Percentiles rank a stretch among this genome's conserved stretches.
These are phyloP conservation scores for Pheucticus melanocephalus DNA, from an alignment of 2,113 vertebrate genomes.

Conservation along the genomic window DNA sequence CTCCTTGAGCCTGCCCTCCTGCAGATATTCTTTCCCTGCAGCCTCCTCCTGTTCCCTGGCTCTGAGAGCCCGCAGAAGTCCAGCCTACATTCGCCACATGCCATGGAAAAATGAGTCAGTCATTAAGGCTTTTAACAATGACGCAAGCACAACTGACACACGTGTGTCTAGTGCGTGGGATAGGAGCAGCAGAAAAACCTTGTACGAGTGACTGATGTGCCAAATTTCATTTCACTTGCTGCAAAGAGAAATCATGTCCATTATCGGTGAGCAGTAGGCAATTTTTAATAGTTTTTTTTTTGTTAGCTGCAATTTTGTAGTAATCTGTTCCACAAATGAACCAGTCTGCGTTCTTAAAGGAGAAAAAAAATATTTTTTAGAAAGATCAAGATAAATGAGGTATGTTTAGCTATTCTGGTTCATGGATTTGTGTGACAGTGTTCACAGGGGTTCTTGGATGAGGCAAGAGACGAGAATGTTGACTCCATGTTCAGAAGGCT, in stretches of 20 bases:
- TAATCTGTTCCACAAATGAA: neutral
- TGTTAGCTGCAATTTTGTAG: neutral
- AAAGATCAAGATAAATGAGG: neutral
- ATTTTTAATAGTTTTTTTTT: neutral
- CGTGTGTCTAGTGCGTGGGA: neutral
- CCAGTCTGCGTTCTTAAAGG: neutral
- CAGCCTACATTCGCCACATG: neutral
- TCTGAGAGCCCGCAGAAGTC: neutral
- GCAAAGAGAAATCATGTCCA: neutral
- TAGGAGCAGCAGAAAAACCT: neutral
- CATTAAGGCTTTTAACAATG: constrained; percentile 16
- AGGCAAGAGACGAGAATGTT: too few relatives aligned
- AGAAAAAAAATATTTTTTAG: neutral
- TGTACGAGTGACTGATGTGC: neutral
- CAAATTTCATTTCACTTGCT: neutral
- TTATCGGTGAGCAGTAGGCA: neutral
- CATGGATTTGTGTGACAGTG: neutral
- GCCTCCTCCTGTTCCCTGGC: neutral
- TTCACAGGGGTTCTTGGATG: too few relatives aligned
- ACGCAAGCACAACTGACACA: neutral
- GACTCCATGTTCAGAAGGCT: too few relatives aligned
- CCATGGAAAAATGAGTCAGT: constrained; percentile 10
- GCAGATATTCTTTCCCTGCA: neutral
- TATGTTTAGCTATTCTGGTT: neutral
- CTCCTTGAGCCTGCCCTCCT: neutral